Percentiles rank a stretch among this genome's conserved stretches.
Evolutionary conservation across 2,888 invertebrate species (phyloP).

Genomic region (Phytoseiulus persimilis): DNA sequence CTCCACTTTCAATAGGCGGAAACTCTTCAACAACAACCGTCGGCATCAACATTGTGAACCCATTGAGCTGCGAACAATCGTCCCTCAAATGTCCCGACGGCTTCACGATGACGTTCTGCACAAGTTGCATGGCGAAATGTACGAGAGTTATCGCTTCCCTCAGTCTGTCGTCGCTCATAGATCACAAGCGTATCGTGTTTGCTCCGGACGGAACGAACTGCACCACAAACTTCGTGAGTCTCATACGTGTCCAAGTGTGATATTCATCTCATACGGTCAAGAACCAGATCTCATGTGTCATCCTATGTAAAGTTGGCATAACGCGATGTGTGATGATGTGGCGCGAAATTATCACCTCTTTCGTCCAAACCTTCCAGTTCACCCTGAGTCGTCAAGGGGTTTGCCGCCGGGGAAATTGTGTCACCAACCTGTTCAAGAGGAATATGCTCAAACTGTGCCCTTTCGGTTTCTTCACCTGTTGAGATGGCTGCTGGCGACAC

Average conservation of each 20-base stretch:
- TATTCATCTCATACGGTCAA: too few relatives aligned
- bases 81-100: neutral
- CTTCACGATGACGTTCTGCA: constrained; percentile 32
- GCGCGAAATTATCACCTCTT: neutral
- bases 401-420: constrained; percentile 21
- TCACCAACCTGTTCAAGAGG: neutral
- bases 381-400: neutral
- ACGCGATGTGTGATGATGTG: too few relatives aligned
- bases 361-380: neutral
- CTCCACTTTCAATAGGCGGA: neutral
- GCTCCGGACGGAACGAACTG: constrained; percentile 35
- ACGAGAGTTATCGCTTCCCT: constrained; percentile 6
- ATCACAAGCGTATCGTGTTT: neutral
- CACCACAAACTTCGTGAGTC: constrained; percentile 28
- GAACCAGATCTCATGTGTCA: too few relatives aligned
- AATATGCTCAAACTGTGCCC: constrained; percentile 31
- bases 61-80: constrained; percentile 9
- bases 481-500: too few relatives aligned
- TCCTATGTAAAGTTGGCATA: too few relatives aligned
- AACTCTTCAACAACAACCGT: neutral
- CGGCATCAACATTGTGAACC: neutral
- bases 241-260: too few relatives aligned
- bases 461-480: neutral
- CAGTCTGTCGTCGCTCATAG: neutral
- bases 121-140: constrained; percentile 14